Evolutionary conservation across 2,888 invertebrate species (phyloP).

Genomic region (Chouioia cunea): DNA sequence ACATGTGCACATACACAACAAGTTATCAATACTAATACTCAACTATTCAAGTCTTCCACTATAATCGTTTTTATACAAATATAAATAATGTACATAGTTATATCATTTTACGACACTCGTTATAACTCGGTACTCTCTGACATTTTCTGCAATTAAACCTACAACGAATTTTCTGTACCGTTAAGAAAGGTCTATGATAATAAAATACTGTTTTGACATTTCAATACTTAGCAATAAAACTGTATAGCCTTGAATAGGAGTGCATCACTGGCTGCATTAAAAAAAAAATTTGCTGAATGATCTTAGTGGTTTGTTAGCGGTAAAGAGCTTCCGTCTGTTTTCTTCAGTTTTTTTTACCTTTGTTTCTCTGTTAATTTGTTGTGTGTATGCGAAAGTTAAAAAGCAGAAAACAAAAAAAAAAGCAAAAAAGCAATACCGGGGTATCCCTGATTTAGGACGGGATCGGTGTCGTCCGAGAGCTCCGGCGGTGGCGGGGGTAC

Average conservation of each 20-base stretch:
- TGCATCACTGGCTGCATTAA: constrained; percentile 19
- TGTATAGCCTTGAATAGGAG: constrained; percentile 13
- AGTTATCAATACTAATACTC: no score
- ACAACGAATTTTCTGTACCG: no score
- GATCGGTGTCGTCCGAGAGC: constrained; percentile 68
- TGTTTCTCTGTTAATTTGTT: constrained; percentile 51
- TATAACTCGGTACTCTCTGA: no score
- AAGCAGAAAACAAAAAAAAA: constrained; percentile 8
- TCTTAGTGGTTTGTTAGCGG: constrained; percentile 10
- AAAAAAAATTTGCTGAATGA: constrained; percentile 22
- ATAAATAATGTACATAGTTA: no score
- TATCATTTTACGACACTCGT: no score
- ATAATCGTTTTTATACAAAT: no score
- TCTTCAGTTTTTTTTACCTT: constrained; percentile 24
- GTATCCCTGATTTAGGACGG: constrained; percentile 68
- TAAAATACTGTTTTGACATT: background rate
- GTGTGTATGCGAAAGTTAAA: constrained; percentile 62
- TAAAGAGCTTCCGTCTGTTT: constrained; percentile 37
- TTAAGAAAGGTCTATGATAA: no score
- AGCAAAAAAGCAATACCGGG: constrained; percentile 58
- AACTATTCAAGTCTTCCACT: no score
- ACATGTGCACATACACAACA: no score
- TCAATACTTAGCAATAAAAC: constrained; percentile 1
- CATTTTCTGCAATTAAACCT: no score
- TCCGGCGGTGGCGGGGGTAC: constrained; percentile 68